Evolutionary conservation across 2,113 vertebrate genomes (phyloP).

Genomic region (Anser brachyrhynchus): DNA sequence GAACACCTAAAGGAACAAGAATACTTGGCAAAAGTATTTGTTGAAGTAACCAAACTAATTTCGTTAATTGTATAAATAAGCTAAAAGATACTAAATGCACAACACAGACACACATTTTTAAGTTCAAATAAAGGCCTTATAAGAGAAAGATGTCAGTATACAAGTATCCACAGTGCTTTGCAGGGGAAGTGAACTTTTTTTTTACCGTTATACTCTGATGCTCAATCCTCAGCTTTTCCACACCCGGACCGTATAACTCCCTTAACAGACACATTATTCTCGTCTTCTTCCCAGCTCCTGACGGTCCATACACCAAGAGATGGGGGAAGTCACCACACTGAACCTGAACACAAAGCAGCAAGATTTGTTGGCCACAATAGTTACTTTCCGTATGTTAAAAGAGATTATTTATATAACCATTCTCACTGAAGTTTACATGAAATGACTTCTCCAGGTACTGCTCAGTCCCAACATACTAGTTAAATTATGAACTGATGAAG

Average conservation of each 20-base stretch:
- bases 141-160: neutral
- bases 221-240: constrained; percentile 96
- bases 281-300: constrained; percentile 97
- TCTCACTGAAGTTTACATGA: neutral
- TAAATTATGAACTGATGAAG: neutral
- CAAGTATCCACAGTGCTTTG: neutral
- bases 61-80: neutral
- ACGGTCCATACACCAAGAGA: constrained; percentile 93
- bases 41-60: neutral
- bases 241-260: constrained; percentile 93
- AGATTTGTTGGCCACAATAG: neutral
- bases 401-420: neutral
- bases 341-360: constrained; percentile 77
- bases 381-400: neutral
- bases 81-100: accelerated
- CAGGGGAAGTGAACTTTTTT: neutral
- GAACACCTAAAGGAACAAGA: neutral
- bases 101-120: neutral
- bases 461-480: neutral
- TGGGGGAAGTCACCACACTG: constrained; percentile 97
- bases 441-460: neutral
- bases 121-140: neutral
- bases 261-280: constrained; percentile 95
- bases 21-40: neutral
- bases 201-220: constrained; percentile 94